A percentile compares a stretch with the other conserved stretches of the same genome.
These are phyloP conservation scores for Emberiza fucata DNA, from an alignment of 2,113 vertebrate species.

Conservation along the genomic window DNA sequence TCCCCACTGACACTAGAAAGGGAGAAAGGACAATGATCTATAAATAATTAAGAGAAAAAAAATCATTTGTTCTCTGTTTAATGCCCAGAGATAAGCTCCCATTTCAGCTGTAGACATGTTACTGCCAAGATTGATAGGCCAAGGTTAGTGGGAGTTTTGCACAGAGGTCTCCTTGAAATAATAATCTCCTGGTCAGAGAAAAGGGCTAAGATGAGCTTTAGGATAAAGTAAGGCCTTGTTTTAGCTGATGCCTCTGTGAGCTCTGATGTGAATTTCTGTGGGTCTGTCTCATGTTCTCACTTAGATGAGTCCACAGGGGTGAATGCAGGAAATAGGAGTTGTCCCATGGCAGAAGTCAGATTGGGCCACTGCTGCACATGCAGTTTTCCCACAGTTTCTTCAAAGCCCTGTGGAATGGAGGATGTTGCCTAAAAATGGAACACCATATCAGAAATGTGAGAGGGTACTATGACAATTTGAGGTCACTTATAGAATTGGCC, in stretches of 20 bases:
- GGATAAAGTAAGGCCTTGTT: background rate
- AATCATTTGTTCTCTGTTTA: conserved; percentile 36
- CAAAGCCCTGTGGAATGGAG: background rate
- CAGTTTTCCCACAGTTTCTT: background rate
- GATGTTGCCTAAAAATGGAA: background rate
- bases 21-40: background rate
- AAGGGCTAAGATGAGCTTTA: background rate
- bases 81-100: conserved; percentile 19
- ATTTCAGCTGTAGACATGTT: background rate
- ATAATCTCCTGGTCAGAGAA: background rate
- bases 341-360: background rate
- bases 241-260: background rate
- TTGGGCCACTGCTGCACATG: fast-evolving
- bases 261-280: background rate
- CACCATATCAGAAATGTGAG: background rate
- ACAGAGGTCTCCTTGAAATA: background rate
- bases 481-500: fast-evolving
- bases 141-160: conserved; percentile 19
- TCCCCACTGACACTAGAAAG: background rate
- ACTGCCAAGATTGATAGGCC: background rate
- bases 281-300: background rate
- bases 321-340: background rate
- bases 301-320: background rate
- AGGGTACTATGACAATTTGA: background rate
- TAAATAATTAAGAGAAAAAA: conserved; percentile 62